These are phyloP conservation scores for Drosophila niveifrons DNA, from an alignment of 2,888 invertebrate species.

Conservation along the genomic window DNA sequence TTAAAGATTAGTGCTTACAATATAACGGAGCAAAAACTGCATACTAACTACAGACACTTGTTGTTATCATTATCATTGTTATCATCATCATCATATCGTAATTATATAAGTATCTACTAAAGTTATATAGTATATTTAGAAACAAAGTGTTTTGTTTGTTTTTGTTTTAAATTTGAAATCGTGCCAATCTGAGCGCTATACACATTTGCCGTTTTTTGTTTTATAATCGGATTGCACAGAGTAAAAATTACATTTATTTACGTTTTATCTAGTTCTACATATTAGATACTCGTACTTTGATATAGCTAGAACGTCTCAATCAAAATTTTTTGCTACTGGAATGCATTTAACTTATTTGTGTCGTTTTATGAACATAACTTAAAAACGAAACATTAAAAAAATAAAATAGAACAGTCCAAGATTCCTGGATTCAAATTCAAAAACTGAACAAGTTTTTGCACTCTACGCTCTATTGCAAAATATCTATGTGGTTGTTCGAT, in stretches of 20 bases:
- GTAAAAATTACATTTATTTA: conserved; percentile 23
- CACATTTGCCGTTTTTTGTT: conserved; percentile 15
- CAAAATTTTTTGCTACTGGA: conserved; percentile 75
- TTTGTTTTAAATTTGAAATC: conserved; percentile 28
- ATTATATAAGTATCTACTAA: conserved; percentile 19
- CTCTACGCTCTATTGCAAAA: conserved; percentile 10
- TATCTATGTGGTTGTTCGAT: conserved; percentile 14
- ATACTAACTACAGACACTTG: conserved; percentile 61
- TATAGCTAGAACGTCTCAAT: conserved; percentile 58
- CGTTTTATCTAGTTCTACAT: conserved; percentile 44
- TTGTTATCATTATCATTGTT: conserved; percentile 33
- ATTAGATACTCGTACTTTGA: conserved; percentile 23
- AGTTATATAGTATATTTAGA: conserved; percentile 33
- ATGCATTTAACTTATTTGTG: conserved; percentile 58
- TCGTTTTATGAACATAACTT: conserved; percentile 9
- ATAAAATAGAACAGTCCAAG: conserved; percentile 21
- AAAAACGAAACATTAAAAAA: neutral
- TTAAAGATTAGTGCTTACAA: conserved; percentile 55
- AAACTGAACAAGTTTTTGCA: conserved; percentile 10
- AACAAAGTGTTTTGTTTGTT: conserved; percentile 24
- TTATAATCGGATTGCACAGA: conserved; percentile 51
- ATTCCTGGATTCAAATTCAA: conserved; percentile 27
- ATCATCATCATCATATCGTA: conserved; percentile 38
- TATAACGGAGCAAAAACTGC: conserved; percentile 67
- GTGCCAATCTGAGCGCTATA: conserved; percentile 41